Evolutionary conservation across 2,113 vertebrate genomes (phyloP).

Genomic region (Scytalopus superciliaris): DNA sequence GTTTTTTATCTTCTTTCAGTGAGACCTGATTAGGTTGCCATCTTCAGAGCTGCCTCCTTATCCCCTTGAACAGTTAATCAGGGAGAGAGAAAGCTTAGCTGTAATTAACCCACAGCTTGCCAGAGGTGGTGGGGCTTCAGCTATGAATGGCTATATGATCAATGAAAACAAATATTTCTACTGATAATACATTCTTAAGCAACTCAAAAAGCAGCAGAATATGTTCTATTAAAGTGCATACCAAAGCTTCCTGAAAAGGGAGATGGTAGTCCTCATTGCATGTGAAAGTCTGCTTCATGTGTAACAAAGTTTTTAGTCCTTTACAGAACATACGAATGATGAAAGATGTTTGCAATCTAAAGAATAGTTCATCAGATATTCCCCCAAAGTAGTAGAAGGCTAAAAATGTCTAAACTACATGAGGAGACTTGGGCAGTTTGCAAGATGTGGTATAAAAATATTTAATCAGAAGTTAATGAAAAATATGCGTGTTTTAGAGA

Average conservation of each 20-base stretch:
- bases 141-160: fast-evolving
- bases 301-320: neutral
- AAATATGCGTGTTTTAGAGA: neutral
- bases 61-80: neutral
- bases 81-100: neutral
- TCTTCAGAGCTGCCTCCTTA: conserved; percentile 1
- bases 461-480: neutral
- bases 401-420: neutral
- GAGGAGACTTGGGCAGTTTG: neutral
- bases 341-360: neutral
- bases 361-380: neutral
- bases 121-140: neutral
- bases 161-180: neutral
- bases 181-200: neutral
- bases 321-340: neutral
- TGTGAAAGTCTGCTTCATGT: neutral
- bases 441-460: neutral
- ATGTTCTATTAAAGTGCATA: neutral
- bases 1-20: neutral
- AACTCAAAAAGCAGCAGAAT: neutral
- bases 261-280: neutral
- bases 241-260: neutral
- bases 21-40: neutral
- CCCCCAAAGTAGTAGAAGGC: neutral
- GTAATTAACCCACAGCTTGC: neutral